Percentiles rank a stretch among this genome's conserved stretches.
These are phyloP conservation scores for Drosophila prolongata DNA, from an alignment of 2,888 invertebrate genomes.

Conservation along the genomic window DNA sequence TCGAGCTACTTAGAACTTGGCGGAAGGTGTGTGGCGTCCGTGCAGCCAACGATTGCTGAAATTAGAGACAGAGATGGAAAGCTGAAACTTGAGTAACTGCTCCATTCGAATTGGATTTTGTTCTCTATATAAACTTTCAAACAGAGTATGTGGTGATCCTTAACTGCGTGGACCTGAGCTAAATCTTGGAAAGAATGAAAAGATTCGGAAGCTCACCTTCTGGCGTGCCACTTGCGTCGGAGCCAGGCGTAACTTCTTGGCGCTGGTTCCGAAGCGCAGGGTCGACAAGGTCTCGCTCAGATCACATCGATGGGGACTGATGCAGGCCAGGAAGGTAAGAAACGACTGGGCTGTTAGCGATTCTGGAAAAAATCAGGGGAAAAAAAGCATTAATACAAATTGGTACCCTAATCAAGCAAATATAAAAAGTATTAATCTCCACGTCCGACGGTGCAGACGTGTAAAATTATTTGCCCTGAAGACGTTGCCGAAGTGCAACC, in stretches of 20 bases:
- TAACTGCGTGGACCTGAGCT: too few relatives aligned
- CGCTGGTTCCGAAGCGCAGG: conserved; percentile 15
- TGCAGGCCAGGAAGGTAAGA: conserved; percentile 6
- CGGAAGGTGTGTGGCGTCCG: conserved; percentile 5
- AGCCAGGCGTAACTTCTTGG: conserved; percentile 2
- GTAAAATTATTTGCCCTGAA: too few relatives aligned
- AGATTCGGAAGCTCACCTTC: background rate
- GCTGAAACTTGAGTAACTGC: conserved; percentile 22
- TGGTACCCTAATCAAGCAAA: too few relatives aligned
- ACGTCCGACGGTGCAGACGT: too few relatives aligned
- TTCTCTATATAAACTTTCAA: conserved; percentile 19
- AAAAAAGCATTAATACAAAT: too few relatives aligned
- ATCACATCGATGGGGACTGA: conserved; percentile 22
- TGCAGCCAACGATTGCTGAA: too few relatives aligned
- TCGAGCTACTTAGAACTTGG: background rate
- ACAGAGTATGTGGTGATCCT: too few relatives aligned
- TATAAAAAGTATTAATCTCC: too few relatives aligned
- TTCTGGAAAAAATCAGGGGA: background rate
- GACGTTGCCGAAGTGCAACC: too few relatives aligned
- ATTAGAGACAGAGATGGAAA: conserved; percentile 14
- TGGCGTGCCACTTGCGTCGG: conserved; percentile 13
- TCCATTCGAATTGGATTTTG: conserved; percentile 3
- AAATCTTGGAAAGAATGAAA: too few relatives aligned
- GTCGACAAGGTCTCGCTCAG: conserved; percentile 22
- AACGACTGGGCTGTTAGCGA: conserved; percentile 2